Conservation (phyloP, 1,140 invertebrate genomes). For the Drosophila lacertosa region DNA sequence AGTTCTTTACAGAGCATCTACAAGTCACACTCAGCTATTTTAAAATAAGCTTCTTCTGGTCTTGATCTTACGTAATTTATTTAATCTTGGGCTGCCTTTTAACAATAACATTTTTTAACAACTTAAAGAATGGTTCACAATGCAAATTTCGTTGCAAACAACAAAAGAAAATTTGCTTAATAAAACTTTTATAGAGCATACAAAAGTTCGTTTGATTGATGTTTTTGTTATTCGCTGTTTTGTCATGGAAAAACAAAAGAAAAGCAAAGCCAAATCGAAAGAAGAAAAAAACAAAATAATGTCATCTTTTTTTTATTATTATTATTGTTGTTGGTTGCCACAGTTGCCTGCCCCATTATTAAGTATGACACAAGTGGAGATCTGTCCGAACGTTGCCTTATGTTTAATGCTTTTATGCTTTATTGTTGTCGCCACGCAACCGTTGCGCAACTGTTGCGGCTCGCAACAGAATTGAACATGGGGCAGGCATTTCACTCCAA, state of each 20-base stretch:
- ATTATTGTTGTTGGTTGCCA: constrained; percentile 42
- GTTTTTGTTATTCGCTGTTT: not conserved
- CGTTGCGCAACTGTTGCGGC: constrained; percentile 9
- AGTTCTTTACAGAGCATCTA: too few relatives aligned
- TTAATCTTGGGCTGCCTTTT: too few relatives aligned
- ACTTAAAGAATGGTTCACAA: too few relatives aligned
- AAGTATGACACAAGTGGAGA: constrained; percentile 54
- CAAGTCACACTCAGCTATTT: too few relatives aligned
- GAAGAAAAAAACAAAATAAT: constrained; percentile 19
- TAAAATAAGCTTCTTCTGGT: too few relatives aligned
- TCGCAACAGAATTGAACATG: constrained; percentile 67
- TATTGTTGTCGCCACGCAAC: constrained; percentile 63
- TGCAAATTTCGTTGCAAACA: too few relatives aligned
- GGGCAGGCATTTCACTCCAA: constrained; percentile 71
- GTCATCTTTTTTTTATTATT: constrained; percentile 42
- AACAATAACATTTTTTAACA: too few relatives aligned
- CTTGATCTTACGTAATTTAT: too few relatives aligned
- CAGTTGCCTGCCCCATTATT: constrained; percentile 50
- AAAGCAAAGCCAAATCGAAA: constrained; percentile 24
- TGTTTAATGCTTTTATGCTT: constrained; percentile 75
- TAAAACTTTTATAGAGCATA: too few relatives aligned
- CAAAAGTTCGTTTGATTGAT: too few relatives aligned
- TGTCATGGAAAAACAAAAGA: constrained; percentile 20
- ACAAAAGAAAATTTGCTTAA: too few relatives aligned
- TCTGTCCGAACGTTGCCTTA: too few relatives aligned